These are phyloP conservation scores for Gymnarchus niloticus DNA, from an alignment of 2,113 vertebrate genomes.

Conservation along the genomic window DNA sequence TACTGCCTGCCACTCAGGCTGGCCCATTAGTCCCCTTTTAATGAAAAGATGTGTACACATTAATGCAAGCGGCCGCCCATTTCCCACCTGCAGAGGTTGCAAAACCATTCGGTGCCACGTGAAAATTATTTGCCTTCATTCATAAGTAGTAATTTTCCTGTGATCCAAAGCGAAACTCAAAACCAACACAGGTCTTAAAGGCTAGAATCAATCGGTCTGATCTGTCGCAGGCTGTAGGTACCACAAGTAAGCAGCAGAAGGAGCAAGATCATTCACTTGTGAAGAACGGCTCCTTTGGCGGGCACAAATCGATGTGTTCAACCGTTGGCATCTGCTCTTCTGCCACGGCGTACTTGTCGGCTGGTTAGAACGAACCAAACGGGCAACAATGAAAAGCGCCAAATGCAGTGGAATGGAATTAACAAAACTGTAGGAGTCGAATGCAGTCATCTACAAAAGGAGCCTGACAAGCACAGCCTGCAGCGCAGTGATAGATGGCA, in stretches of 20 bases:
- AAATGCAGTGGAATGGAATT: neutral
- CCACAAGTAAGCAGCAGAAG: slow-evolving; percentile 52
- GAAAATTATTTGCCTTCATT: neutral
- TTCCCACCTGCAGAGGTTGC: neutral
- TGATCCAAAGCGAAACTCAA: slow-evolving; percentile 48
- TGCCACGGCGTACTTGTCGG: neutral
- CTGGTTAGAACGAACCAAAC: neutral
- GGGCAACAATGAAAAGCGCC: neutral
- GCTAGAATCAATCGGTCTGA: slow-evolving; percentile 40
- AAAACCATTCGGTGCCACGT: neutral
- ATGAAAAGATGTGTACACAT: no score
- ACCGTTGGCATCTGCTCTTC: slow-evolving; percentile 33
- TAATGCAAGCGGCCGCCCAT: neutral
- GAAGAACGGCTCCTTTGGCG: slow-evolving; percentile 38
- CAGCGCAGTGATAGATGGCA: neutral
- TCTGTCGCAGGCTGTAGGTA: slow-evolving; percentile 55
- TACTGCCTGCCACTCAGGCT: no score
- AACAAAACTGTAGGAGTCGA: neutral
- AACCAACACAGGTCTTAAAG: neutral
- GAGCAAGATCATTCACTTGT: slow-evolving; percentile 57
- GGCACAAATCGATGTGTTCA: slow-evolving; percentile 48
- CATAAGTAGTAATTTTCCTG: slow-evolving; percentile 31
- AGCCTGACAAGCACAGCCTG: neutral
- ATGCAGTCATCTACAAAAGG: neutral
- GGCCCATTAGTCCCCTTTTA: no score